Percentiles rank a stretch among this genome's conserved stretches.
Conservation (phyloP, 2,797 vertebrate species). For the Cephalopachus bancanus region DNA sequence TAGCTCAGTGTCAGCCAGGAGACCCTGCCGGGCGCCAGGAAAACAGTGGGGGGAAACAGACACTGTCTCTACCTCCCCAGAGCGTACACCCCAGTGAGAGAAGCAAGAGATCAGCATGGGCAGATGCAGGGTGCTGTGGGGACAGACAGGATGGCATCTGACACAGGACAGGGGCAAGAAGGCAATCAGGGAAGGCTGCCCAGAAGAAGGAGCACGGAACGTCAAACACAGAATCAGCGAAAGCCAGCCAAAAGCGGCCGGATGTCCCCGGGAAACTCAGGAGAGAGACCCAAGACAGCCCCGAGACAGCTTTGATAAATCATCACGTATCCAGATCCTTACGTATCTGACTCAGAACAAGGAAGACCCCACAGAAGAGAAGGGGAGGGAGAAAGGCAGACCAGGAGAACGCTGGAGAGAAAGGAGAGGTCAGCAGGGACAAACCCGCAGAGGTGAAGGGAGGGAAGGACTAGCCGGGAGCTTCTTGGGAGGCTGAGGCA, state of each 20-base stretch:
- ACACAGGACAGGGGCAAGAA: background rate
- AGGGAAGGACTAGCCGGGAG: background rate
- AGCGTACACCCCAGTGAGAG: background rate
- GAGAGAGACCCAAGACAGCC: background rate
- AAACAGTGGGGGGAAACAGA: background rate
- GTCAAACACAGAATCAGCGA: background rate
- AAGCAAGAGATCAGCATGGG: background rate
- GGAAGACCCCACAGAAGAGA: background rate
- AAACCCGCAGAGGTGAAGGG: background rate
- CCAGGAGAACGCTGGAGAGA: background rate
- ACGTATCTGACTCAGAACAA: background rate
- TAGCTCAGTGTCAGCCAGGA: background rate
- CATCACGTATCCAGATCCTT: background rate
- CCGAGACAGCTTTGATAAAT: background rate
- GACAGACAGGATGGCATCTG: background rate
- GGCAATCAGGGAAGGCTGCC: background rate
- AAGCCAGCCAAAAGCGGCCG: background rate
- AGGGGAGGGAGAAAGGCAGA: background rate
- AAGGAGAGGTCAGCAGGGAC: background rate
- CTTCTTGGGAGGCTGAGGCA: background rate
- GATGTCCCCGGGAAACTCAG: background rate
- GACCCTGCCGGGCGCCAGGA: background rate
- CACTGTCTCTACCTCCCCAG: background rate
- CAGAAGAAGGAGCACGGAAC: background rate
- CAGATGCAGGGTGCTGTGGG: background rate